Evolutionary conservation across 1,140 invertebrate genomes (phyloP).

Genomic region (Drosophila mauritiana): DNA sequence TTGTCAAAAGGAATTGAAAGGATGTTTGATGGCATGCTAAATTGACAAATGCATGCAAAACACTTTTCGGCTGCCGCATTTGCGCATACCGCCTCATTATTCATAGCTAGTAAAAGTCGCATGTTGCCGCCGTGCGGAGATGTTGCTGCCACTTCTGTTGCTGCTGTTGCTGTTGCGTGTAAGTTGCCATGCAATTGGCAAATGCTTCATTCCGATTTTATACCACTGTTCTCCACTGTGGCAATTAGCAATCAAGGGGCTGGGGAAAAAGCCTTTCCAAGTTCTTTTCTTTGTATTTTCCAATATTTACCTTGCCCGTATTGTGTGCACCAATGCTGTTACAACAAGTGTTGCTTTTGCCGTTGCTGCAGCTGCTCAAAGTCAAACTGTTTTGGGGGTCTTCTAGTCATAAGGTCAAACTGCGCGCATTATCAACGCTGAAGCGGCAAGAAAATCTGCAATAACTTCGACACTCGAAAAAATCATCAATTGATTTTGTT

Average conservation of each 20-base stretch:
- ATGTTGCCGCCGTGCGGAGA: constrained; percentile 15
- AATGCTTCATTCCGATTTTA: constrained; percentile 15
- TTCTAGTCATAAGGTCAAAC: constrained; percentile 64
- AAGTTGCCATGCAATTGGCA: constrained; percentile 61
- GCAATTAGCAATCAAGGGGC: constrained; percentile 16
- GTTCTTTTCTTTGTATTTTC: neutral
- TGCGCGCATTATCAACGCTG: constrained; percentile 44
- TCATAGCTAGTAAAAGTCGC: constrained; percentile 68
- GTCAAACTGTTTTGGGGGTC: constrained; percentile 44
- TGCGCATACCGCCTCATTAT: constrained; percentile 58
- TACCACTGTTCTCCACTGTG: constrained; percentile 3
- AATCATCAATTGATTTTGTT: neutral
- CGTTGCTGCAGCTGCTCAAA: constrained; percentile 23
- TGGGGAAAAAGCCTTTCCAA: neutral
- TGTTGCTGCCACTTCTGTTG: constrained; percentile 9
- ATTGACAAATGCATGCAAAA: constrained; percentile 74
- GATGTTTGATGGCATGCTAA: constrained; percentile 82
- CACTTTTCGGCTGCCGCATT: constrained; percentile 62
- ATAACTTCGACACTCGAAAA: neutral
- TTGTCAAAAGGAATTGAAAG: constrained; percentile 77
- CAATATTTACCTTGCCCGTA: neutral
- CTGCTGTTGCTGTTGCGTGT: constrained; percentile 52
- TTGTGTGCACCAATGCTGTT: neutral
- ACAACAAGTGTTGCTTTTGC: constrained; percentile 26
- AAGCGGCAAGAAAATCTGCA: neutral